phyloP scores from a whole-genome alignment of 2,113 vertebrate species.

The Anhinga rufa region DNA sequence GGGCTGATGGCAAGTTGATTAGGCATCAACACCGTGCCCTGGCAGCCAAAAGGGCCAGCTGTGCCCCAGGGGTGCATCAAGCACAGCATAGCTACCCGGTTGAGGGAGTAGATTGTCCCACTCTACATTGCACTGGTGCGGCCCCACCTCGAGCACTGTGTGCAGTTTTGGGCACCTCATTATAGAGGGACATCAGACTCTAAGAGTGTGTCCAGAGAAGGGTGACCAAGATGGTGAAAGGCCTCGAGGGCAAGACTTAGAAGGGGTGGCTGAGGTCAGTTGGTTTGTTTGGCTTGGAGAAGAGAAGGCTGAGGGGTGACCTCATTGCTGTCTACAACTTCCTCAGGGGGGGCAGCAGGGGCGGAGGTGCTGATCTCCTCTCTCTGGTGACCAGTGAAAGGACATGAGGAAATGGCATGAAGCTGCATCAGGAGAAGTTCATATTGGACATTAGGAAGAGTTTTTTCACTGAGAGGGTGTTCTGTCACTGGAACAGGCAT shows the following conservation, averaged over 20 bases:
- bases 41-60: not conserved
- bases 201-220: not conserved
- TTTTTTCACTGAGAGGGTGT: not conserved
- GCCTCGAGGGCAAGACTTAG: not conserved
- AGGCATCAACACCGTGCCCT: not conserved
- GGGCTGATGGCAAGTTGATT: not conserved
- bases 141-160: fast-evolving
- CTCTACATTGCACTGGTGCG: fast-evolving
- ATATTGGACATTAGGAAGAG: not conserved
- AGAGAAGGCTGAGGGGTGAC: not conserved
- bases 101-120: not conserved
- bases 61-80: not conserved
- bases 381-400: not conserved
- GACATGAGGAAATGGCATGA: not conserved
- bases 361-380: not conserved
- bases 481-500: not conserved
- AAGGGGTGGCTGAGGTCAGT: not conserved
- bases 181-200: not conserved
- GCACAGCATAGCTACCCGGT: fast-evolving
- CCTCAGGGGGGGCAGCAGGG: fast-evolving
- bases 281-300: not conserved
- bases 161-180: fast-evolving
- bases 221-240: not conserved
- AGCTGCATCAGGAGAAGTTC: not conserved
- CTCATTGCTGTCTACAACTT: not conserved